Percentiles rank a stretch among this genome's conserved stretches.
Conservation (phyloP, 2,113 vertebrate genomes). For the Sander lucioperca region DNA sequence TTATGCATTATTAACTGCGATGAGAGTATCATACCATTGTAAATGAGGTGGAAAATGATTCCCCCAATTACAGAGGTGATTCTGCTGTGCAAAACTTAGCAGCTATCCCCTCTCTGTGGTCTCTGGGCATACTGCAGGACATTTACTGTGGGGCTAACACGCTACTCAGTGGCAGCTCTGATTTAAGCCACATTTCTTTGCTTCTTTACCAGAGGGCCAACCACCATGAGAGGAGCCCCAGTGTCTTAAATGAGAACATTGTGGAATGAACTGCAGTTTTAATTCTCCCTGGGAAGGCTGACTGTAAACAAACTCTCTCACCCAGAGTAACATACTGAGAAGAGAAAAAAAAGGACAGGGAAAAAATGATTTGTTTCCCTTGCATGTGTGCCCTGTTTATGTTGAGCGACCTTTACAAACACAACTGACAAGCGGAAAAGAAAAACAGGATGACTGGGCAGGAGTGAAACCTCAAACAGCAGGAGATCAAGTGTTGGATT, state of each 20-base stretch:
- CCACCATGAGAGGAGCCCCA: slow-evolving; percentile 29
- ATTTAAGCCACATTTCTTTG: slow-evolving; percentile 62
- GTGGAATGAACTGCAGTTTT: slow-evolving; percentile 66
- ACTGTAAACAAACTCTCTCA: slow-evolving; percentile 76
- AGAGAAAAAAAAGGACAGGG: slow-evolving; percentile 30
- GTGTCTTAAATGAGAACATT: slow-evolving; percentile 68
- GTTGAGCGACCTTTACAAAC: slow-evolving; percentile 79
- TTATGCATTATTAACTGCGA: slow-evolving; percentile 85
- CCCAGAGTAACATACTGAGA: slow-evolving; percentile 46
- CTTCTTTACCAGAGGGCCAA: slow-evolving; percentile 36
- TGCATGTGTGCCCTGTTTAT: slow-evolving; percentile 80
- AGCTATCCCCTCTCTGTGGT: slow-evolving; percentile 67
- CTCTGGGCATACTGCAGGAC: slow-evolving; percentile 64
- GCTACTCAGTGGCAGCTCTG: slow-evolving; percentile 48
- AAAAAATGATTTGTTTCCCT: slow-evolving; percentile 77
- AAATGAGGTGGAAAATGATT: slow-evolving; percentile 86
- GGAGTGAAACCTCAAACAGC: slow-evolving; percentile 82
- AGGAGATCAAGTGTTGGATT: slow-evolving; percentile 79
- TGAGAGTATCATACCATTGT: slow-evolving; percentile 84
- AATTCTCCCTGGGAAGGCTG: slow-evolving; percentile 56
- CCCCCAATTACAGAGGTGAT: slow-evolving; percentile 79
- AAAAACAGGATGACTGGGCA: slow-evolving; percentile 81
- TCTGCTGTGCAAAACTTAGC: slow-evolving; percentile 65
- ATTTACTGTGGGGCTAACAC: slow-evolving; percentile 28
- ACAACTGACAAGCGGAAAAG: slow-evolving; percentile 81